Evolutionary conservation across 2,797 vertebrate genomes (phyloP), one percentile per base, ranked within the genome.

Genomic region (Sus cebifrons): DNA sequence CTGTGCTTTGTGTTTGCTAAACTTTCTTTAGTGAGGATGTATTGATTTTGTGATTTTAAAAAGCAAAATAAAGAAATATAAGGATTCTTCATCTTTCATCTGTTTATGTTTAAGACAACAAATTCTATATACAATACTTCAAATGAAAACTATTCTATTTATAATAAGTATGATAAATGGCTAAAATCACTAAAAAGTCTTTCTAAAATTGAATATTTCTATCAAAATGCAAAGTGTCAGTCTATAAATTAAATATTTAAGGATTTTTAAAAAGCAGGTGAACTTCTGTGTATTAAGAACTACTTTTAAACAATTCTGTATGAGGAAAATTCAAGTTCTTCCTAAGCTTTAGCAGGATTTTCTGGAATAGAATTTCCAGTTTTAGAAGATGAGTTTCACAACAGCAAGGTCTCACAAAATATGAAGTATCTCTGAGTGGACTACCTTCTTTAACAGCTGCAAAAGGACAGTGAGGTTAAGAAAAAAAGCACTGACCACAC

Each of bases 211-310:
- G 40, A 84, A 49, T 74, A 64, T 49, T 91, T 52, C 25, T 91
- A 85, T 77, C 21, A 85, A 91, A 94, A 87, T 73, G 9, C 25
- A 85, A 86, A 89, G 21, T 78, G 86, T 78, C 32, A 79, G 20
- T 77, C 70, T 94, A 77, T 77, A 93, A 96, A 58, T 86, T 89
- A 93, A 89, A 93, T 64, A 90, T 58, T 71, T 58, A 87, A 75
- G 23, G 7, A 3, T 54, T 65, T 64, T 94, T 78, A 44, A 32
- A 89, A 79, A 21, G n/a, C 3, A 91, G 21, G 40, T 68, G 65
- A 93, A 87, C 82, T 75, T 82, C 44, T 89, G 40, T 78, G 56
- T 32, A 93, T 75, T 81, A 70, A 74, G 1, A 70, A 18, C 21
- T 73, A 79, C 54, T 56, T 75, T 96, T 77, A 85, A 95, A 89